Base-by-base conservation (phyloP, 2,888 invertebrate species). In the Mythimna ferrago region DNA sequence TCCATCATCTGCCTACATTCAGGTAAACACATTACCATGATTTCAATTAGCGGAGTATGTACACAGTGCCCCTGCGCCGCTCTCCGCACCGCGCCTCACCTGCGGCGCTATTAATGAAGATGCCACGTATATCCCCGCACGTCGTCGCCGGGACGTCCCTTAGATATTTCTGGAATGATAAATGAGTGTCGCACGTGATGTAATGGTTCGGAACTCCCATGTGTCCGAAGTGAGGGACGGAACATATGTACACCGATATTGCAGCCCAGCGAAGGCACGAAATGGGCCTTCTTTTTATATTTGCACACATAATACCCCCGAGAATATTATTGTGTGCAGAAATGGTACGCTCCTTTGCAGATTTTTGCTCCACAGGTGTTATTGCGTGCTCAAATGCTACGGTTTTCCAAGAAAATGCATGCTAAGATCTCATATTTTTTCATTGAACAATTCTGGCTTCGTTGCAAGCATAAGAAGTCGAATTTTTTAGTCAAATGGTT, bases 161-260 rank as follows among this genome's bases (percentile, higher is more conserved):
- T 80, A 86, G 89, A 91, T 91, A 90, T 91, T 89, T 91, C 89
- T 89, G 82, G 90, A 89, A 92, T 93, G 93, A 93, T 93, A 92
- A 93, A 93, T 92, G 92, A 90, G 88, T 86, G 84, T 85, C 76
- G 86, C 82, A 92, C 92, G 92, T 93, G 92, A 91, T 86, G 90
- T 90, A 89, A 92, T 84, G 90, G 85, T 80, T 81, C 78, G 78
- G 77, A 79, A 87, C 86, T 90, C 89, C 89, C 89, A 61, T 73
- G 86, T 87, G 89, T 88, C 89, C 86, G 78, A 81, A 70, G 80
- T 80, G 86, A 85, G 81, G 80, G 82, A 79, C 79, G 76, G 66
- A 75, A 79, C 74, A 86, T 79, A 76, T 83, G 86, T 86, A 76
- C 66, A 54, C 75, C 83, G 53, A 84, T 84, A 84, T 84, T 86